Evolutionary conservation across 2,113 vertebrate genomes (phyloP).

Genomic region (Lontra canadensis): DNA sequence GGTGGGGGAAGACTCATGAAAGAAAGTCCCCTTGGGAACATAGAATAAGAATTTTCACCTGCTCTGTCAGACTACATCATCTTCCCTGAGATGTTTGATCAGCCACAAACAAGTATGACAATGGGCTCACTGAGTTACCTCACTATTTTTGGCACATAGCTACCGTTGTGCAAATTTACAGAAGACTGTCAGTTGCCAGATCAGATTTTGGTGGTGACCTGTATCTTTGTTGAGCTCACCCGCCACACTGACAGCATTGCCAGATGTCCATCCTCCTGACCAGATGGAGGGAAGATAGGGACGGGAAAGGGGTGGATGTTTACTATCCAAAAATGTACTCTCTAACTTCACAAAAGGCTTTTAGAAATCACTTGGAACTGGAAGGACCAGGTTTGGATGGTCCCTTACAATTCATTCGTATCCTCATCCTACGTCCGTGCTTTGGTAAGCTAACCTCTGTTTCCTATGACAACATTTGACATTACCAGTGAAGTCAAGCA

Average conservation of each 20-base stretch:
- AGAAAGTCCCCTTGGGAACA: background rate
- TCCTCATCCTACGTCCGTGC: background rate
- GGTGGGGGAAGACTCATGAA: background rate
- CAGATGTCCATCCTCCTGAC: background rate
- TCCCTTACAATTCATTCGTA: background rate
- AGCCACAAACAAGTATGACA: conserved; percentile 39
- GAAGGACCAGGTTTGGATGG: background rate
- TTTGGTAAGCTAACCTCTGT: background rate
- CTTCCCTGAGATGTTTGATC: background rate
- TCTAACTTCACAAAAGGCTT: background rate
- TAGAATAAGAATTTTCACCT: background rate
- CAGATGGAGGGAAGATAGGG: fast-evolving
- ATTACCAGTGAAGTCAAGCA: background rate
- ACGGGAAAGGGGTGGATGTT: background rate
- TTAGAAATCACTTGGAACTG: background rate
- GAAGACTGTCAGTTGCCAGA: background rate
- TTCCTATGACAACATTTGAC: background rate
- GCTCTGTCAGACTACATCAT: background rate
- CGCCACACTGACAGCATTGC: fast-evolving
- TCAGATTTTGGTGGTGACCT: background rate
- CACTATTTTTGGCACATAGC: conserved; percentile 47
- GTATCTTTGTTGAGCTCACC: background rate
- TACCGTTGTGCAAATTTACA: conserved; percentile 33
- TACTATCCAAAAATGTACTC: background rate
- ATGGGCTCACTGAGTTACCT: background rate